Conservation (phyloP, 2,888 invertebrate species). For the Odontothrips loti region DNA sequence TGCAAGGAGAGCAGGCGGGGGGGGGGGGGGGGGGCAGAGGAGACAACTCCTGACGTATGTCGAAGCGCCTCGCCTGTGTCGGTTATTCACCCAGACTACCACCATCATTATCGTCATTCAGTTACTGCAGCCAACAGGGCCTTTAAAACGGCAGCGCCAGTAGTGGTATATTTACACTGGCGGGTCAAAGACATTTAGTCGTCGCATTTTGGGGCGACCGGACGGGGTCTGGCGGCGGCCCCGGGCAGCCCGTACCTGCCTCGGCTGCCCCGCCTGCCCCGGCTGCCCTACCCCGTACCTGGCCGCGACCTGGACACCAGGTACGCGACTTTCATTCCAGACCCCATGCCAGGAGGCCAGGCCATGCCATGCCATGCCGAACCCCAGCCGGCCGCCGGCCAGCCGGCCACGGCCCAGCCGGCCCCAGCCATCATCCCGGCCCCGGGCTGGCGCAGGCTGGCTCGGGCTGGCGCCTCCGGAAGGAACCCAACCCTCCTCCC, state of each 20-base stretch:
- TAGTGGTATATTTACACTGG: too few relatives aligned
- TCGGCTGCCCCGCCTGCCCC: neutral
- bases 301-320: neutral
- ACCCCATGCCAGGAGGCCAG: constrained; percentile 22
- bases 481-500: constrained; percentile 25
- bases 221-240: neutral
- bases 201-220: too few relatives aligned
- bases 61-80: too few relatives aligned
- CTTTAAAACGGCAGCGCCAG: too few relatives aligned
- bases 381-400: neutral
- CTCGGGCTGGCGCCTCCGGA: neutral
- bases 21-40: too few relatives aligned
- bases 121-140: too few relatives aligned
- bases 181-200: too few relatives aligned
- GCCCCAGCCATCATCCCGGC: neutral
- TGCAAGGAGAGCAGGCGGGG: too few relatives aligned
- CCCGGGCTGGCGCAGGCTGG: neutral
- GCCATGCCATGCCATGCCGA: constrained; percentile 23
- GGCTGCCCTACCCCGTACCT: neutral
- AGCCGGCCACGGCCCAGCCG: neutral
- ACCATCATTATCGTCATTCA: too few relatives aligned
- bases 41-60: too few relatives aligned
- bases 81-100: too few relatives aligned
- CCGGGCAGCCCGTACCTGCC: too few relatives aligned
- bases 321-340: neutral